Evolutionary conservation across 2,888 invertebrate species (phyloP), one percentile per base, ranked within the genome.

Genomic region (Cremastinae sp.): DNA sequence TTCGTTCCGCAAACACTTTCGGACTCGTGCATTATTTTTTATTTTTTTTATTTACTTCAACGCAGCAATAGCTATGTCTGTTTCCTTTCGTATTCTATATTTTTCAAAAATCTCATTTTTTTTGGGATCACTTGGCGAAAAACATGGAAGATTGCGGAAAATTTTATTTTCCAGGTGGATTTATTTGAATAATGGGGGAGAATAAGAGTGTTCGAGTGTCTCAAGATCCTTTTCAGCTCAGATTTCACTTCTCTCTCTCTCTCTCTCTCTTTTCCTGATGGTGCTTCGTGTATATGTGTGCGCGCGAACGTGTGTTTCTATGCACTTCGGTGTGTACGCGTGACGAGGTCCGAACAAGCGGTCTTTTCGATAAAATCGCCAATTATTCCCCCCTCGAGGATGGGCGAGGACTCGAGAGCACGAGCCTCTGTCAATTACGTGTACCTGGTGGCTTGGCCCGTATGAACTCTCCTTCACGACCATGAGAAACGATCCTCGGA

Each of bases 361-460:
- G 36, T 51, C 64, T 41, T 36, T 72, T 75, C 81, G 85, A 86
- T 87, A 87, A 83, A 81, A 87, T 88, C 87, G 84, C 87, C 87
- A 87, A 88, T 88, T 88, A 88, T 88, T 85, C n/a, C 83, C 74
- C 80, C 65, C 7, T 38, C 16, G 51, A 75, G 80, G 82, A 80
- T 81, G 81, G 81, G 74, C 68, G 64, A 64, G 75, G 78, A 79
- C 45, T 78, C 77, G 80, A 70, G 82, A 83, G 82, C 79, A 79
- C 82, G 82, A 79, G 83, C 82, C n/a, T n/a, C 85, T 85, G 85
- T 88, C 87, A 88, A 87, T 88, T 88, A 88, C 84, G 81, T 80
- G n/a, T n/a, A n/a, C n/a, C n/a, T n/a, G n/a, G n/a, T n/a, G n/a
- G 81, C 76, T 81, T 59, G 65, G 68, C 41, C 78, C 78, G 80